phyloP scores from a whole-genome alignment of 2,113 vertebrate species.

The Hiodon tergisus region DNA sequence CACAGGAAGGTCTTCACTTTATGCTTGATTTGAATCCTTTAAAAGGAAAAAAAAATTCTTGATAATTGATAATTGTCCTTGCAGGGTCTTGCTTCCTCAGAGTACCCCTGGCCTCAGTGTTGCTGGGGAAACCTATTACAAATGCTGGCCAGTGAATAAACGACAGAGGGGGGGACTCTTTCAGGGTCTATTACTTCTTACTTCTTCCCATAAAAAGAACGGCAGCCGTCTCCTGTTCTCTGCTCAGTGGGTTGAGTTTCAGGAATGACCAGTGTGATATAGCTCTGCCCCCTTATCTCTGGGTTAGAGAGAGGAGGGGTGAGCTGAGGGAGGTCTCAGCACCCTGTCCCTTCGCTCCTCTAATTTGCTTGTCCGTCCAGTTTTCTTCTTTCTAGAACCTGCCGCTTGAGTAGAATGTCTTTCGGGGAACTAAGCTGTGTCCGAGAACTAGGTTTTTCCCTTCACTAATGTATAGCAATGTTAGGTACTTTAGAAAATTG shows the following conservation, averaged over 20 bases:
- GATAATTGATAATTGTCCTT: background rate
- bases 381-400: background rate
- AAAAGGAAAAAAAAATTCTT: background rate
- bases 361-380: constrained; percentile 8
- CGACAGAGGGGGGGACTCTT: constrained; percentile 12
- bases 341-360: constrained; percentile 36
- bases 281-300: constrained; percentile 61
- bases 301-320: constrained; percentile 34
- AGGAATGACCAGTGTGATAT: constrained; percentile 54
- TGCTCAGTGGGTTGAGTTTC: constrained; percentile 47
- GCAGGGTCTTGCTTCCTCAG: constrained; percentile 21
- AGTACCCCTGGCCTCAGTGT: constrained; percentile 21
- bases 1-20: background rate
- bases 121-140: constrained; percentile 21
- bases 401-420: background rate
- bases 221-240: constrained; percentile 37
- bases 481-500: too few species aligned
- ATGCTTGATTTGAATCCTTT: background rate
- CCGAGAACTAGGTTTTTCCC: too few species aligned
- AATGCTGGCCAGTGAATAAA: constrained; percentile 24
- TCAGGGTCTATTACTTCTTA: constrained; percentile 27
- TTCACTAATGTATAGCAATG: too few species aligned
- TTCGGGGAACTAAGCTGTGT: background rate
- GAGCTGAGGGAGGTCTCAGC: constrained; percentile 53
- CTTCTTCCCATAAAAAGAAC: constrained; percentile 25